Base-by-base conservation (phyloP, 2,113 vertebrate genomes). In the Eira barbara region DNA sequence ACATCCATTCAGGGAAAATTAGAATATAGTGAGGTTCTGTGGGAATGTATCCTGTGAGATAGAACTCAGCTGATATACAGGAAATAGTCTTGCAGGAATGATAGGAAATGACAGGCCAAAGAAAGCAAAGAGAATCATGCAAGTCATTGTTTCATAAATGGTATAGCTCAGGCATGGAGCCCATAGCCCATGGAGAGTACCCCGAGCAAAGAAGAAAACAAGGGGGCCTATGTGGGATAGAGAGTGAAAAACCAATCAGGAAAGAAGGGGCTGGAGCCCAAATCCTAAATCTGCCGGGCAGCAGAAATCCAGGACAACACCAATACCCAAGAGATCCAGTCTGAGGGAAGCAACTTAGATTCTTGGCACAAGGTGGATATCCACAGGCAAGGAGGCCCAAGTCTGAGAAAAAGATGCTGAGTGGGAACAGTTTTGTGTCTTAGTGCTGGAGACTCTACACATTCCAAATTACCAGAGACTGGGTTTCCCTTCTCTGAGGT, bases 1-100 rank as follows among this genome's bases (percentile, higher is more conserved):
- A 55, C n/a, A 89, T 65, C 29, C 49, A 87, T 76, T 94, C 79
- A 95, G 83, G 49, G 73, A 93, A 95, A 69, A 81, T 80, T 78
- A 96, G 71, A 76, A 89, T 59, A 95, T 25, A 42, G n/a, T n/a
- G 23, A 86, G n/a, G 59, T 85, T 89, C 85, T 82, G 17, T 31
- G 39, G 57, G 47, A 94, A 91, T 31, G 27, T 25, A 12, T 80
- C 57, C 67, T 27, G 55, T 95, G 45, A 92, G 59, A 81, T 29
- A 85, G 71, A 93, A 45, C 6, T 45, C 85, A 81, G 59, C 57
- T 86, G 36, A 91, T 47, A 36, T 23, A 21, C 18, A 88, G 63
- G 78, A 57, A 96, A 73, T 18, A 45, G 14, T 85, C 20, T 85
- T 81, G 47, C 78, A 76, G 39, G 91, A 34, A 78, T 23, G 6